Evolutionary conservation across 2,888 invertebrate genomes (phyloP), one percentile per base, ranked within the genome.

Genomic region (Noctua fimbriata): DNA sequence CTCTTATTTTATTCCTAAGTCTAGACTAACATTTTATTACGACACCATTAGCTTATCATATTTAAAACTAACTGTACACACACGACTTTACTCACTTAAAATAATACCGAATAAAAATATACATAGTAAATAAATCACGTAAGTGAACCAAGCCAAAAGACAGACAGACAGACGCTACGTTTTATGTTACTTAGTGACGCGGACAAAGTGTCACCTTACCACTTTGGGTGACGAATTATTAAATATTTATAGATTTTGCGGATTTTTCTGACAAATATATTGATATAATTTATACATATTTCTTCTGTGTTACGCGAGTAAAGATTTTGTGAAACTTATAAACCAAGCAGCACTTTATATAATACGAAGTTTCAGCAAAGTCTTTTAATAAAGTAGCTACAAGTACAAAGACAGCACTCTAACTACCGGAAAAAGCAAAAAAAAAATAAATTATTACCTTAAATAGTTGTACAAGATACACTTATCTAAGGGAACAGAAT

Each of bases 271-370:
- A 24, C 52, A 24, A 78, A 52, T 63, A 41, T 28, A 76, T 76
- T 63, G 49, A 24, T 24, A 78, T 76, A 76, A 28, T 36, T 47
- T 60, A 3, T 2, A 76, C 47, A 76, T 79, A n/a, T 79, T 66
- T 79, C 14, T 32, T n/a, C 7, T 55, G 12, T 24, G 55, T 52
- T 21, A 52, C 52, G 10, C 41, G 41, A 65, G 21, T 65, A 1
- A 10, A 36, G 65, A 24, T 0, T 36, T 65, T 36, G 21, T 65
- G 12, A 12, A 24, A 65, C 12, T 6, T 24, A 28, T 28, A 16
- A 60, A 60, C 6, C 65, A 24, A 3, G 24, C 24, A 70, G 52
- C 10, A 52, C 16, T 49, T 36, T 52, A 21, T 52, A 24, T 6
- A 69, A 21, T 4, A 73, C 9, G 9, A 67, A 14, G 1, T 36